Evolutionary conservation across 2,888 invertebrate genomes (phyloP), one percentile per base, ranked within the genome.

Genomic region (Globia sparganii): DNA sequence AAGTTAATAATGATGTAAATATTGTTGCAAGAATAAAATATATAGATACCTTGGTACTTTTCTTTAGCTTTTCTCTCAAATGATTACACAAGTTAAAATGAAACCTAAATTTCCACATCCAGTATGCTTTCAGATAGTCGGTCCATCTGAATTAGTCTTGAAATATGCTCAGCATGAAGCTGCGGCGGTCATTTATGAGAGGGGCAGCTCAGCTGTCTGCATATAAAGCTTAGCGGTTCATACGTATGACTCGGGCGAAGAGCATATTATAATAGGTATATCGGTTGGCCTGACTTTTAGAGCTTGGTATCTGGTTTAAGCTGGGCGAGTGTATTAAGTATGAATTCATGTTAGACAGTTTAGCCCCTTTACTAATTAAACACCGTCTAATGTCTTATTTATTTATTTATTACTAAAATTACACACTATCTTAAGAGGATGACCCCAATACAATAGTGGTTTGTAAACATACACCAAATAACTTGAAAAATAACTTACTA

Each of bases 171-270:
- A 46, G 18, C 18, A 80, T 78, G n/a, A 66, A 66, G 65, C 58
- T 64, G 37, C 66, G 64, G 56, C 37, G 64, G 79, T 81, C 73
- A 84, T 80, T 81, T 53, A 84, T 81, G 70, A 79, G 49, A 61
- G 59, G 59, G 59, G 31, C 31, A 75, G 76, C 76, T 59, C 56
- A 46, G 64, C 66, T 79, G 61, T 65, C 84, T 70, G 74, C 80
- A 81, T 81, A 79, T 84, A 84, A 84, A 81, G 73, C 80, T 79
- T 70, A 84, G 80, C 34, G 73, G 37, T 34, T 67, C 61, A 64
- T 62, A 34, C 79, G 69, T 81, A 70, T 69, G 80, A 66, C 28
- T 59, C 28, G 34, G 65, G 37, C 59, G 59, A 46, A 43, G 67
- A 75, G 62, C 80, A 68, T 62, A 59, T 71, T 58, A 71, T 84